Percentiles rank a stretch among this genome's conserved stretches.
Evolutionary conservation across 2,888 invertebrate genomes (phyloP).

Genomic region (Panopea generosa): DNA sequence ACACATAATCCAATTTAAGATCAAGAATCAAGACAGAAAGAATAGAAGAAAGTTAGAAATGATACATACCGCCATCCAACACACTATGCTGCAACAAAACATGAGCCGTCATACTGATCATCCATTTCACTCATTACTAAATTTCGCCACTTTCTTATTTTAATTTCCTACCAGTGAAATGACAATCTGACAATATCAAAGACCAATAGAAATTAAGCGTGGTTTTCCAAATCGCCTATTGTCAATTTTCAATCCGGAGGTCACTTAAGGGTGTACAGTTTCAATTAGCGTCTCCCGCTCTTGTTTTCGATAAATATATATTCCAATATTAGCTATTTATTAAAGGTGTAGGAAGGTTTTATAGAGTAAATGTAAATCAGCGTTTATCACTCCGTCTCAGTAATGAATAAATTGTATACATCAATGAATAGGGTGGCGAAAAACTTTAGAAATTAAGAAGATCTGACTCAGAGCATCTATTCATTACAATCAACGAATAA

Average conservation of each 20-base stretch:
- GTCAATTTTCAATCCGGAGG: slow-evolving; percentile 66
- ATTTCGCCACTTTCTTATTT: slow-evolving; percentile 75
- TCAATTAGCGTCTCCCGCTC: slow-evolving; percentile 66
- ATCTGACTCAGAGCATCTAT: slow-evolving; percentile 57
- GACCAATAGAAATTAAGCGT: slow-evolving; percentile 74
- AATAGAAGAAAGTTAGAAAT: not conserved
- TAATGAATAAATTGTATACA: slow-evolving; percentile 71
- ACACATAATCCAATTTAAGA: no score
- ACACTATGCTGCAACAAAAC: slow-evolving; percentile 26
- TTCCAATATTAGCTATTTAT: slow-evolving; percentile 67
- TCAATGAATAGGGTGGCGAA: slow-evolving; percentile 46
- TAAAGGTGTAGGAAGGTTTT: slow-evolving; percentile 54
- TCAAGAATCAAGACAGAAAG: no score
- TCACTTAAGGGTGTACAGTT: slow-evolving; percentile 70
- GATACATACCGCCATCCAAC: slow-evolving; percentile 14
- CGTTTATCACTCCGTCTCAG: slow-evolving; percentile 49
- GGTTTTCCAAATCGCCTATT: slow-evolving; percentile 71
- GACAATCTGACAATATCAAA: slow-evolving; percentile 64
- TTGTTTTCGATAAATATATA: slow-evolving; percentile 66
- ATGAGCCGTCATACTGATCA: slow-evolving; percentile 30
- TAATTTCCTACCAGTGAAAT: slow-evolving; percentile 62
- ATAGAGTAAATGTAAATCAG: slow-evolving; percentile 60
- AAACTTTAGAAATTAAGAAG: slow-evolving; percentile 53
- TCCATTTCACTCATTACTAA: slow-evolving; percentile 65
- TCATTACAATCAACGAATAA: slow-evolving; percentile 71